phyloP scores from a whole-genome alignment of 2,888 invertebrate species.

The Malthinus flaveolus region DNA sequence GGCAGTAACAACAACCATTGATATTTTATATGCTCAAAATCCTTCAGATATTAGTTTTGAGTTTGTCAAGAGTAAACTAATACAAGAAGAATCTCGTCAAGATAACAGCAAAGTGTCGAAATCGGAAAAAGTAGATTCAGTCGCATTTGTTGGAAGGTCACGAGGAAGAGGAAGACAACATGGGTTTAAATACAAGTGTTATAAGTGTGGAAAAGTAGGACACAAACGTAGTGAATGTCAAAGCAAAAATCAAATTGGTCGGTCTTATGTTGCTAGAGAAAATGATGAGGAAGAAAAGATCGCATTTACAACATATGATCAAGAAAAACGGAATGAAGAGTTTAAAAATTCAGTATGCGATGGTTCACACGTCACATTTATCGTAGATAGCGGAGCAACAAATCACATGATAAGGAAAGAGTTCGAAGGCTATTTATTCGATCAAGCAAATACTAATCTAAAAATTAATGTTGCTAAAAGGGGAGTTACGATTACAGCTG shows the following conservation, averaged over 20 bases:
- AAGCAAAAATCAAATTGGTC: background rate
- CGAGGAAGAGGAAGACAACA: too few relatives aligned
- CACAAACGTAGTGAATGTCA: slow-evolving; percentile 1
- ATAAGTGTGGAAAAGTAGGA: background rate
- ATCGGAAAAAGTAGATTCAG: background rate
- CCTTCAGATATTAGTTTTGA: slow-evolving; percentile 20
- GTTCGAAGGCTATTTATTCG: slow-evolving; percentile 22
- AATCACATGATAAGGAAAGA: too few relatives aligned
- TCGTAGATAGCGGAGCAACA: slow-evolving; percentile 36
- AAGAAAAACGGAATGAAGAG: background rate
- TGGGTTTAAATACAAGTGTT: background rate
- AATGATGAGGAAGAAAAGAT: background rate
- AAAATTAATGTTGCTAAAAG: slow-evolving; percentile 34
- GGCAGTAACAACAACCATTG: slow-evolving; percentile 27
- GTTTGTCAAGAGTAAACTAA: slow-evolving; percentile 25
- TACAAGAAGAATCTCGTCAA: slow-evolving; percentile 17
- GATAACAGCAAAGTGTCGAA: slow-evolving; percentile 5
- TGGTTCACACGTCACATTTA: slow-evolving; percentile 24
- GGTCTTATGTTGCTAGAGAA: too few relatives aligned
- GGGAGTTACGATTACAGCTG: slow-evolving; percentile 29
- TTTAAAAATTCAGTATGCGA: too few relatives aligned
- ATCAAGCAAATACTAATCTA: slow-evolving; percentile 20
- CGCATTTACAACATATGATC: slow-evolving; percentile 3
- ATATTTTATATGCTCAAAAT: slow-evolving; percentile 21
- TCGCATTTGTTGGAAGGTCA: slow-evolving; percentile 8